phyloP scores from a whole-genome alignment of 2,797 vertebrate genomes.

The Kryptolebias ocellatus region DNA sequence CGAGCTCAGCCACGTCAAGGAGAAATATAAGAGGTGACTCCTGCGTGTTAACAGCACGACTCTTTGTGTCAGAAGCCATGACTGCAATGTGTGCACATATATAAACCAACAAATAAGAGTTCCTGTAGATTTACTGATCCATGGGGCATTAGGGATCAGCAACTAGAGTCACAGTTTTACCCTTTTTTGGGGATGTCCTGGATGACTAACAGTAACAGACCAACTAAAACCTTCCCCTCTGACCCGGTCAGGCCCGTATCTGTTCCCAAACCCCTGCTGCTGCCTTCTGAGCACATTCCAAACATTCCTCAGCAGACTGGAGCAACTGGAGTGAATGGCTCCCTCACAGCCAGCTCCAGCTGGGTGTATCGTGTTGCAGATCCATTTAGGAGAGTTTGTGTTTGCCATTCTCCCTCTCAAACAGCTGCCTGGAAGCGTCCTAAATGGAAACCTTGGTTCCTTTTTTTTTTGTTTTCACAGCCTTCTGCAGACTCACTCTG shows the following conservation, averaged over 20 bases:
- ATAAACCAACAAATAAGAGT: background rate
- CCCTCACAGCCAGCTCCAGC: constrained; percentile 26
- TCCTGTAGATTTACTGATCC: constrained; percentile 44
- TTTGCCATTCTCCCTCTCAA: constrained; percentile 21
- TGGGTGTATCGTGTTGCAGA: constrained; percentile 39
- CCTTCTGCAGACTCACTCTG: constrained; percentile 77
- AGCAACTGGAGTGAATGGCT: constrained; percentile 49
- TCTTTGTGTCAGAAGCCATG: too few relatives aligned
- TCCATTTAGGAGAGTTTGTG: constrained; percentile 17
- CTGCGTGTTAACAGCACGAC: too few relatives aligned
- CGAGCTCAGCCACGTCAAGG: constrained; percentile 76
- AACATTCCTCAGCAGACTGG: constrained; percentile 32
- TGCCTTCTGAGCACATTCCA: constrained; percentile 47
- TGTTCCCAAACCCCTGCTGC: constrained; percentile 38
- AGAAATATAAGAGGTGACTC: constrained; percentile 79
- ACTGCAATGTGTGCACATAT: too few relatives aligned
- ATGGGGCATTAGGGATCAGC: constrained; percentile 35
- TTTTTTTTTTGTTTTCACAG: constrained; percentile 22
- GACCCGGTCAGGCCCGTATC: constrained; percentile 26
- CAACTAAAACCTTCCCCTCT: constrained; percentile 11
- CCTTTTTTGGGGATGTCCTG: background rate
- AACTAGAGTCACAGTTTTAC: background rate
- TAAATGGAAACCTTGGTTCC: background rate
- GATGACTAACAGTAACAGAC: background rate
- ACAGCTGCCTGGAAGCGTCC: constrained; percentile 21